Percentiles rank a stretch among this genome's conserved stretches.
phyloP scores from a whole-genome alignment of 2,113 vertebrate species.

The Elanus axillaris region DNA sequence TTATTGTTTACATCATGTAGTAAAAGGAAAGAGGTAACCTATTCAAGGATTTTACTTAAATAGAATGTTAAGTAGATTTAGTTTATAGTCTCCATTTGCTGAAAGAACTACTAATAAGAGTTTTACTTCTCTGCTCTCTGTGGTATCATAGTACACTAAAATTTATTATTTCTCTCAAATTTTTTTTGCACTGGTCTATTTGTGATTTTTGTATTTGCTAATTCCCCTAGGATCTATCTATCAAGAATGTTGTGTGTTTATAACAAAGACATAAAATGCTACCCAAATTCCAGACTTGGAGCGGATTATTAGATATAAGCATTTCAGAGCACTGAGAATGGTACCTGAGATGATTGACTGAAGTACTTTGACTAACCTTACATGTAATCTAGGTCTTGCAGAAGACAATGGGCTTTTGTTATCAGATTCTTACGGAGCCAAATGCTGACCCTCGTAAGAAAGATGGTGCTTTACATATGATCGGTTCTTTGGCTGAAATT shows the following conservation, averaged over 20 bases:
- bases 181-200: background rate
- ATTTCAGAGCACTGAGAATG: background rate
- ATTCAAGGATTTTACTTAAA: background rate
- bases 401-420: constrained; percentile 98
- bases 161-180: background rate
- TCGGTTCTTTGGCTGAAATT: constrained; percentile 96
- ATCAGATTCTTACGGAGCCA: constrained; percentile 94
- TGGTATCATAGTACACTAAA: background rate
- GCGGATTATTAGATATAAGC: background rate
- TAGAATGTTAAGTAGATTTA: background rate
- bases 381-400: constrained; percentile 84
- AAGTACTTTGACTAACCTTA: background rate
- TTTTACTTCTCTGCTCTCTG: background rate
- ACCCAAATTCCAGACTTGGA: background rate
- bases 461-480: constrained; percentile 98
- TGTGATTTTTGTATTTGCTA: background rate
- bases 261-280: background rate
- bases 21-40: constrained; percentile 95
- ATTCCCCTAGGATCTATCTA: background rate
- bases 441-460: constrained; percentile 94
- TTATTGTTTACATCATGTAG: constrained; percentile 96
- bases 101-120: background rate
- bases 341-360: background rate
- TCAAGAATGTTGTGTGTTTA: background rate
- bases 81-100: background rate